Base-by-base conservation (phyloP, 2,888 invertebrate genomes). In the Scaeva pyrastri region DNA sequence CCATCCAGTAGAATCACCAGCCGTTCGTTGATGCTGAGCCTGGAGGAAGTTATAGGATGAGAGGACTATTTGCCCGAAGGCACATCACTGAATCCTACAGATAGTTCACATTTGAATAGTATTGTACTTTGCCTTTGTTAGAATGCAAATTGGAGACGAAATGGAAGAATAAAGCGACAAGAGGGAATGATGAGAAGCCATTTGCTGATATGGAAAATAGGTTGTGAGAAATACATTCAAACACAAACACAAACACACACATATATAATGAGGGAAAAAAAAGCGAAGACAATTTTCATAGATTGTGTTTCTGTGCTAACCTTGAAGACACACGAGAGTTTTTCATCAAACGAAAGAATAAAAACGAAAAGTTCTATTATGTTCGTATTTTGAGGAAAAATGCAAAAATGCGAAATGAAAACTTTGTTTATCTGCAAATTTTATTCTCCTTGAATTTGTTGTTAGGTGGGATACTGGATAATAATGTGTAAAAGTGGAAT, bases 51-150 rank as follows among this genome's bases (percentile, higher is more conserved):
- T 23, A 45, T 0, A 10, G 19, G 16, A n/a, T 8, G 5, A 31
- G 7, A 45, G 45, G 43, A 43, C 60, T 62, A 56, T 31, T 12
- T 60, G 50, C 68, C 82, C 72, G 52, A 58, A 58, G 55, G 77
- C 72, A 58, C 58, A 41, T 60, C 39, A 50, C 56, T 48, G 64
- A 50, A 72, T 82, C 56, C 50, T 62, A 62, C 60, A 62, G 52
- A 77, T 77, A 77, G 72, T 77, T 77, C 58, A 60, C 64, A 77
- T 82, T 72, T 77, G 77, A 77, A 77, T 78, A 77, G 78, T 83
- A 78, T 73, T 62, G 45, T 68, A 62, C 60, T 43, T 48, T 60
- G 39, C 31, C 58, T 73, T 83, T 68, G 60, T 68, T 70, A 39
- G 48, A 74, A 48, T 68, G 45, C 62, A 62, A 83, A 73, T 55